These are phyloP conservation scores for Thunnus albacares DNA, from an alignment of 2,797 vertebrate species.

Conservation along the genomic window DNA sequence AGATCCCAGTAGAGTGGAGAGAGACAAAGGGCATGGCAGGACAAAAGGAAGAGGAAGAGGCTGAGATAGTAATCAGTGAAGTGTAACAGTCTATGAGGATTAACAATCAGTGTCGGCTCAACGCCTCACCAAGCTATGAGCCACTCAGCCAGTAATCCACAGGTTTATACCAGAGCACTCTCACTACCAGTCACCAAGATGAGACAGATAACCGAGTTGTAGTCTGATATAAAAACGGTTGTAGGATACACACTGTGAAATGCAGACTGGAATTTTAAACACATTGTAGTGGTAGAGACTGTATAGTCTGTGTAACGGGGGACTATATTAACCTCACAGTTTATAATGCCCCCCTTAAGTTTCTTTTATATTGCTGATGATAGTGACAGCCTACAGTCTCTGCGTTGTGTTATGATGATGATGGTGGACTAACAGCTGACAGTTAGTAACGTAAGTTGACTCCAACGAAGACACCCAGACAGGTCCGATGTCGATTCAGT, in stretches of 20 bases:
- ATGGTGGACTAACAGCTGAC: no score
- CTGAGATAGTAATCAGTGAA: constrained; percentile 80
- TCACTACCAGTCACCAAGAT: constrained; percentile 5
- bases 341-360: no score
- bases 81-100: constrained; percentile 73
- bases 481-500: no score
- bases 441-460: no score
- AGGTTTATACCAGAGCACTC: background rate
- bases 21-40: constrained; percentile 60
- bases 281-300: background rate
- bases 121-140: constrained; percentile 21
- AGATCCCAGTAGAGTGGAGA: constrained; percentile 78
- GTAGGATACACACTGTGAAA: background rate
- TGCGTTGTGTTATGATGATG: no score
- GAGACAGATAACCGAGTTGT: background rate
- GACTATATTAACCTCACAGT: no score
- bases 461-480: no score
- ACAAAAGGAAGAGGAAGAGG: constrained; percentile 82
- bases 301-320: no score
- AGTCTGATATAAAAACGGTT: constrained; percentile 9
- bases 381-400: no score
- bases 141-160: constrained; percentile 32
- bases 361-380: no score
- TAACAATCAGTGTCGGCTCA: constrained; percentile 60
- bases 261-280: background rate